phyloP scores from a whole-genome alignment of 2,113 vertebrate genomes.

The Labeo rohita region DNA sequence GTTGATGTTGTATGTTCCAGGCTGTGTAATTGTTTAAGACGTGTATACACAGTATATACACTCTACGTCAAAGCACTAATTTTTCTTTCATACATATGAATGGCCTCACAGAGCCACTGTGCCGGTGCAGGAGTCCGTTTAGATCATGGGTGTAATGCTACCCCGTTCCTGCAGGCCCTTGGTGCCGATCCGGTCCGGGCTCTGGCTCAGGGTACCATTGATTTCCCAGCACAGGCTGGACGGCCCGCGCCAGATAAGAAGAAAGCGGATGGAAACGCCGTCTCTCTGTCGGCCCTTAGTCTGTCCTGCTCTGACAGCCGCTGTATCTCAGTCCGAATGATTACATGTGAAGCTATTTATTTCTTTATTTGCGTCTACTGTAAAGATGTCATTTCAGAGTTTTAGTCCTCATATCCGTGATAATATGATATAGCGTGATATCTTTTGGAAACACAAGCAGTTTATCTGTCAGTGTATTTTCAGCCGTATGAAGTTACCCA shows the following conservation, averaged over 20 bases:
- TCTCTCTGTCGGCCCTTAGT: constrained; percentile 5
- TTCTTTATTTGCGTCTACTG: not conserved
- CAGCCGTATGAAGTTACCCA: constrained; percentile 37
- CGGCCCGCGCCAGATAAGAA: constrained; percentile 56
- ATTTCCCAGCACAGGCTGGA: constrained; percentile 54
- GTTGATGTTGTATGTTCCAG: not conserved
- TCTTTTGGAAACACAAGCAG: not conserved
- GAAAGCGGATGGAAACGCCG: constrained; percentile 37
- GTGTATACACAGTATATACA: not conserved
- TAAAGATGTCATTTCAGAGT: not conserved
- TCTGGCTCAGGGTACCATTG: constrained; percentile 53
- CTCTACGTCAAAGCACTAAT: not conserved
- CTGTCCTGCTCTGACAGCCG: not conserved
- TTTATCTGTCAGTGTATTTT: constrained; percentile 25
- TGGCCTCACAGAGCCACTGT: not conserved
- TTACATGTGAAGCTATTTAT: not conserved
- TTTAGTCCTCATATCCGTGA: constrained; percentile 2
- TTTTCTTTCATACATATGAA: not conserved
- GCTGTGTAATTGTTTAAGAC: not conserved
- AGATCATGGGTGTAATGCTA: constrained; percentile 48
- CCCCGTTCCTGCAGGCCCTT: constrained; percentile 39
- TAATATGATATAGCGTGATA: not conserved
- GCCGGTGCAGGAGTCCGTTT: constrained; percentile 2
- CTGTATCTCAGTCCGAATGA: constrained; percentile 4
- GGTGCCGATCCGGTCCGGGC: constrained; percentile 27